These are phyloP conservation scores for Morone saxatilis DNA, from an alignment of 2,113 vertebrate species.

Conservation along the genomic window DNA sequence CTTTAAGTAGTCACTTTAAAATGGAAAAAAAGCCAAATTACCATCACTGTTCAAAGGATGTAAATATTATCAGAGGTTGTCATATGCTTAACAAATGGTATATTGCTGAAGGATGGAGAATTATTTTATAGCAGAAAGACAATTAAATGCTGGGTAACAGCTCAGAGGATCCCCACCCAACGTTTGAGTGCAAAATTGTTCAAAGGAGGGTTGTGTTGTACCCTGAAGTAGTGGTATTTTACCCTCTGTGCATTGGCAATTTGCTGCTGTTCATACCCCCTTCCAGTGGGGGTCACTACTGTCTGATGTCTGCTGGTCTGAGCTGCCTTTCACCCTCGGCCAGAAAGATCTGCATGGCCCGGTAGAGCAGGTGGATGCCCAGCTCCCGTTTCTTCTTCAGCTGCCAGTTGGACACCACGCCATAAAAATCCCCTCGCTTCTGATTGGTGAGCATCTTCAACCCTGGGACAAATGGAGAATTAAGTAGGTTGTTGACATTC, in stretches of 20 bases:
- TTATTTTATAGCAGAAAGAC: background rate
- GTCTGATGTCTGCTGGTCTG: conserved; percentile 87
- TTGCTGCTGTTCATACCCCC: background rate
- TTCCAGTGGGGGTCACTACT: conserved; percentile 64
- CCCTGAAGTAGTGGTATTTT: conserved; percentile 21
- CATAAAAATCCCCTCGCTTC: conserved; percentile 91
- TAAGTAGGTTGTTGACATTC: background rate
- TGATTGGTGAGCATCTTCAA: conserved; percentile 91
- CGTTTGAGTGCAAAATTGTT: background rate
- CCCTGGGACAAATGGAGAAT: conserved; percentile 77
- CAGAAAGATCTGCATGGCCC: conserved; percentile 91
- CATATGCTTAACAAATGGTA: background rate
- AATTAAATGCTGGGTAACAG: background rate
- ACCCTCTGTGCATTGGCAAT: background rate
- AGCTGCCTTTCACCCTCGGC: conserved; percentile 93
- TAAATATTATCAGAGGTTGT: background rate
- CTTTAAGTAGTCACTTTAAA: background rate
- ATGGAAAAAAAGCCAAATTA: background rate
- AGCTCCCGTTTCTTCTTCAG: conserved; percentile 80
- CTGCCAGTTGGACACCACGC: conserved; percentile 86
- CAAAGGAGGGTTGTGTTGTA: background rate
- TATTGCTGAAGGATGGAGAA: background rate
- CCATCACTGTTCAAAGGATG: background rate
- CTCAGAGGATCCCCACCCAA: background rate
- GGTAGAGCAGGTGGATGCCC: conserved; percentile 88